Evolutionary conservation across 2,888 invertebrate species (phyloP).

Genomic region (Apeira syringaria): DNA sequence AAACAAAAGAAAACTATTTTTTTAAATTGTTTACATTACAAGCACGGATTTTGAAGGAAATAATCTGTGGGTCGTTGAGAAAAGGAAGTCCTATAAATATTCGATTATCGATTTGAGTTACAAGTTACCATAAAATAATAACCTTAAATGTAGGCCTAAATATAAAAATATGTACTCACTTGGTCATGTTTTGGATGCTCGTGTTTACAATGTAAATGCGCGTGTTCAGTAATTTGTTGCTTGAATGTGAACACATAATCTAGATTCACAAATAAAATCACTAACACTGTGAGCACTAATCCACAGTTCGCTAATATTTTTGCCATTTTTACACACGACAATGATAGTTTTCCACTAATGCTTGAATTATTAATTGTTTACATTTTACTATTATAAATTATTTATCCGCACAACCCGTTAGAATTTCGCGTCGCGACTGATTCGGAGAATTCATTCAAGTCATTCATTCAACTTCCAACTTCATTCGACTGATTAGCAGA

Average conservation of each 20-base stretch:
- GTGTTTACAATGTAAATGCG: constrained; percentile 83
- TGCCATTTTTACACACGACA: constrained; percentile 36
- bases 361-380: constrained; percentile 58
- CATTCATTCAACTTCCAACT: too few species aligned
- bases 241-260: constrained; percentile 35
- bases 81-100: too few species aligned
- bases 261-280: constrained; percentile 43
- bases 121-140: too few species aligned
- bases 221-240: constrained; percentile 37
- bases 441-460: too few species aligned
- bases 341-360: constrained; percentile 41
- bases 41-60: too few species aligned
- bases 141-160: constrained; percentile 17
- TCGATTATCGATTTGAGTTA: too few species aligned
- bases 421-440: constrained; percentile 46
- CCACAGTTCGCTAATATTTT: constrained; percentile 41
- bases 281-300: constrained; percentile 43
- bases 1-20: too few species aligned
- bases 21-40: too few species aligned
- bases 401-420: constrained; percentile 15
- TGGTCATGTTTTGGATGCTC: constrained; percentile 87
- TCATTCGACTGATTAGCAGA: too few species aligned
- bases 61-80: too few species aligned
- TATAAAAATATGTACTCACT: constrained; percentile 71
- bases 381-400: constrained; percentile 51